These are phyloP conservation scores for Syngnathus rostellatus DNA, from an alignment of 2,797 vertebrate species.

Conservation along the genomic window DNA sequence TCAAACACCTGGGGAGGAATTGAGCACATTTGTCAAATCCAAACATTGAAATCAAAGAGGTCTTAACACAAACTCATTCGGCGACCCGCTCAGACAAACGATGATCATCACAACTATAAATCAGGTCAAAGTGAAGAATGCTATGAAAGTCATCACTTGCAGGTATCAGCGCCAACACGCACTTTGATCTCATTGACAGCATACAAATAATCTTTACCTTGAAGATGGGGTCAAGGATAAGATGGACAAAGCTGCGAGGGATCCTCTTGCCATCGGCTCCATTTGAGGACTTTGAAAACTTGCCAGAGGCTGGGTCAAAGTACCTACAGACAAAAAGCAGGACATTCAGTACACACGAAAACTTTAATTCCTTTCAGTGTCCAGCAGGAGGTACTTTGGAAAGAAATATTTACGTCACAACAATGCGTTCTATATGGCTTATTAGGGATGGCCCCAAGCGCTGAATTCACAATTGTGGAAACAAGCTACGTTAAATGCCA, in stretches of 20 bases:
- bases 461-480: too few species aligned
- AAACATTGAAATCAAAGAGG: not conserved
- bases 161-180: conserved; percentile 13
- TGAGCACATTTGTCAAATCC: not conserved
- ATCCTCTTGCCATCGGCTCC: conserved; percentile 73
- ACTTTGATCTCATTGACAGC: not conserved
- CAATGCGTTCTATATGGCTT: too few species aligned
- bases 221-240: conserved; percentile 88
- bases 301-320: conserved; percentile 75
- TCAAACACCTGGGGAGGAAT: conserved; percentile 75
- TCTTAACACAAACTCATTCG: not conserved
- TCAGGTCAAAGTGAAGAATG: conserved; percentile 99
- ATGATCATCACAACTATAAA: conserved; percentile 73
- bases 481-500: too few species aligned
- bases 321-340: conserved; percentile 53
- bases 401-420: too few species aligned
- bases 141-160: conserved; percentile 74
- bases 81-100: conserved; percentile 59
- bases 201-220: conserved; percentile 67
- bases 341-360: not conserved
- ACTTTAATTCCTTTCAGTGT: not conserved
- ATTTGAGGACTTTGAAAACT: conserved; percentile 73
- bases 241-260: conserved; percentile 80
- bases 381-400: not conserved
- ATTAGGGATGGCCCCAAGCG: too few species aligned